These are phyloP conservation scores for Ichneumoninae sp. DNA, from an alignment of 2,888 invertebrate genomes.

Conservation along the genomic window DNA sequence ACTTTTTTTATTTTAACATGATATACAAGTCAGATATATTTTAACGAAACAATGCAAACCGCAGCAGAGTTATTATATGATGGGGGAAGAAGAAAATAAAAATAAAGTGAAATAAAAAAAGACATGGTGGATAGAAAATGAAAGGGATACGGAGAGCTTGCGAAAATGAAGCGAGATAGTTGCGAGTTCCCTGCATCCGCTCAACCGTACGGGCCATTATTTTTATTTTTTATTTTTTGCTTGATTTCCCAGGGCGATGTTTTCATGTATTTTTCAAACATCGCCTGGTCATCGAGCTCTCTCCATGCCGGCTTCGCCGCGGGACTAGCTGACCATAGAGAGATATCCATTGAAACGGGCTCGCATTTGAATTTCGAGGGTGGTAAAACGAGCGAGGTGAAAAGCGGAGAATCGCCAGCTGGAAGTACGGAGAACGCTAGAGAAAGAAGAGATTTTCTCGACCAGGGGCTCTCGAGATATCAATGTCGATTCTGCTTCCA, in stretches of 20 bases:
- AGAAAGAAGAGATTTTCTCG: constrained; percentile 21
- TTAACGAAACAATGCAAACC: not conserved
- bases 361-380: constrained; percentile 50
- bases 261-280: constrained; percentile 62
- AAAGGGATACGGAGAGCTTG: not conserved
- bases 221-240: constrained; percentile 34
- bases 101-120: not conserved
- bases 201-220: not conserved
- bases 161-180: constrained; percentile 15
- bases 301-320: not conserved
- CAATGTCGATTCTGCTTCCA: constrained; percentile 27
- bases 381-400: constrained; percentile 22
- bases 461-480: constrained; percentile 21
- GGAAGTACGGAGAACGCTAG: not conserved
- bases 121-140: not conserved
- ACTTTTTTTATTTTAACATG: too few species aligned
- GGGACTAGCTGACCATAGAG: constrained; percentile 13
- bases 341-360: constrained; percentile 44
- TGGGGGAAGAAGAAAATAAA: not conserved
- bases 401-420: constrained; percentile 28
- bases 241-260: constrained; percentile 61
- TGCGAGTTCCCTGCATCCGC: not conserved
- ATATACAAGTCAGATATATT: not conserved
- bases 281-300: constrained; percentile 14
- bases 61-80: not conserved